Percentiles rank a stretch among this genome's conserved stretches.
Conservation (phyloP, 2,797 vertebrate species). For the Fistularia commersonii region DNA sequence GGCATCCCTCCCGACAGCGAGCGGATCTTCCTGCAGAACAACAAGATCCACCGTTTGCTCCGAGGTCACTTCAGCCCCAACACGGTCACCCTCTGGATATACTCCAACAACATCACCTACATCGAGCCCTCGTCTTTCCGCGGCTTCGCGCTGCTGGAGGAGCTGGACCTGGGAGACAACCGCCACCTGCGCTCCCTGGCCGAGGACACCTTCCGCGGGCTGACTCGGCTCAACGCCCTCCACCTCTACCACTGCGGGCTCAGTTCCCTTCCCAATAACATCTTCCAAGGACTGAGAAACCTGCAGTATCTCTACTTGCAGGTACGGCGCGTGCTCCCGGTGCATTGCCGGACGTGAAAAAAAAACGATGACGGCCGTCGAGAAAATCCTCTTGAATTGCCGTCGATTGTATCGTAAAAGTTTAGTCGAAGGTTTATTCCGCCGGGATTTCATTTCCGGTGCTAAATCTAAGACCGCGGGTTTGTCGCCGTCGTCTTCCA, state of each 20-base stretch:
- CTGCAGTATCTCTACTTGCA: constrained; percentile 98
- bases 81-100: constrained; percentile 95
- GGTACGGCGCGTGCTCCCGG: constrained; percentile 49
- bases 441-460: not conserved
- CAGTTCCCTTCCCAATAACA: constrained; percentile 85
- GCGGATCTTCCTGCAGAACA: constrained; percentile 97
- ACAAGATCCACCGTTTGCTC: constrained; percentile 90
- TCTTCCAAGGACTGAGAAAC: constrained; percentile 92
- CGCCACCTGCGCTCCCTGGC: constrained; percentile 88
- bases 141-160: constrained; percentile 90
- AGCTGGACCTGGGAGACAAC: constrained; percentile 97
- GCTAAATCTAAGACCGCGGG: not conserved
- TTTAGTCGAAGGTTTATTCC: no score
- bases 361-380: not conserved
- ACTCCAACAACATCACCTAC: constrained; percentile 97
- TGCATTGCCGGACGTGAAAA: not conserved
- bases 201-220: constrained; percentile 92
- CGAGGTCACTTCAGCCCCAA: constrained; percentile 89
- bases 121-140: constrained; percentile 92
- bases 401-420: no score
- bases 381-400: no score
- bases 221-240: constrained; percentile 89
- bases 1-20: constrained; percentile 94
- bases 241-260: constrained; percentile 96
- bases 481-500: constrained; percentile 5